Evolutionary conservation across 2,797 vertebrate species (phyloP).

Genomic region (Argya squamiceps): DNA sequence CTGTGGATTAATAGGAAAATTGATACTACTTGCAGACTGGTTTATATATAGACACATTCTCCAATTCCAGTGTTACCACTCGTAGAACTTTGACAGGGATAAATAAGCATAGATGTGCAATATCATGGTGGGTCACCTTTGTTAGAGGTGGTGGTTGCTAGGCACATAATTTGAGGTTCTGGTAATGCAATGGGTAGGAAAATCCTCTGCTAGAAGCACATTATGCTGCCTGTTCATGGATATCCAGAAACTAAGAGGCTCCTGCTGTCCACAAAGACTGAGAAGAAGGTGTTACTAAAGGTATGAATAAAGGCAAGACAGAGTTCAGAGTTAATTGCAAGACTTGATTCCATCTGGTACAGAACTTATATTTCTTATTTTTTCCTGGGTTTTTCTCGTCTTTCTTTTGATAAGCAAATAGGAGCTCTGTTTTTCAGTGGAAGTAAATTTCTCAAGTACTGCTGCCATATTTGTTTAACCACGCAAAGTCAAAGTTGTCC

Average conservation of each 20-base stretch:
- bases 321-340: neutral
- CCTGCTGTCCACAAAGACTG: neutral
- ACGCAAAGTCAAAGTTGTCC: neutral
- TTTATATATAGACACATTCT: neutral
- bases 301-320: neutral
- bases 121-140: neutral
- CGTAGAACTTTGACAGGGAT: neutral
- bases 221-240: neutral
- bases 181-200: neutral
- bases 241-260: neutral
- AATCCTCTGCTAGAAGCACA: neutral
- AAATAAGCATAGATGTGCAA: fast-evolving
- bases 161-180: neutral
- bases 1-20: neutral
- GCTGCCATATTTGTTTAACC: neutral
- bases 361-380: neutral
- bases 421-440: neutral
- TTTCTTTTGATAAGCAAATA: neutral
- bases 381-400: fast-evolving
- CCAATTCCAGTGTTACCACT: neutral
- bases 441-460: neutral
- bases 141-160: neutral
- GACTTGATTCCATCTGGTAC: neutral
- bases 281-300: neutral
- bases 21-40: neutral